Percentiles rank a stretch among this genome's conserved stretches.
Conservation (phyloP, 2,113 vertebrate species). For the Dermatemys mawii region DNA sequence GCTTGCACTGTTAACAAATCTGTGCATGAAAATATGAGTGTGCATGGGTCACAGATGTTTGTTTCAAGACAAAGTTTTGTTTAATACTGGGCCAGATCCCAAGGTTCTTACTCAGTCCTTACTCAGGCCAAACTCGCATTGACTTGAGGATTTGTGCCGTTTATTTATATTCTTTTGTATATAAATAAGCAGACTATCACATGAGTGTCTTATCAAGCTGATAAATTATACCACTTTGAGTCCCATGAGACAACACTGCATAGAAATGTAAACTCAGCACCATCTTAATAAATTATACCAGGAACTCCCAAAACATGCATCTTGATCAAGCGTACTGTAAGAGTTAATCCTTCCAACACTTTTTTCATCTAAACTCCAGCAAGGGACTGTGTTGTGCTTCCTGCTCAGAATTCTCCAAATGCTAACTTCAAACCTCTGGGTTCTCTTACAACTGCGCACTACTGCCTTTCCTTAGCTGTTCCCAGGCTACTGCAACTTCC, state of each 20-base stretch:
- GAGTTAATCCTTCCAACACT: background rate
- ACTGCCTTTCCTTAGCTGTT: background rate
- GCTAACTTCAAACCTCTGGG: background rate
- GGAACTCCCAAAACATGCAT: background rate
- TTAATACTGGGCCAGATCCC: fast-evolving
- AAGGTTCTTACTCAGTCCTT: conserved; percentile 19
- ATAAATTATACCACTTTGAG: background rate
- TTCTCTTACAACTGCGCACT: background rate
- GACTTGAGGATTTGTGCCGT: background rate
- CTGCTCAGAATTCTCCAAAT: conserved; percentile 28
- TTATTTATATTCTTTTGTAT: background rate
- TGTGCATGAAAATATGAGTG: background rate
- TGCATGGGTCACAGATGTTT: background rate
- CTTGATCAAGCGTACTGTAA: background rate
- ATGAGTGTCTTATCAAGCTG: background rate
- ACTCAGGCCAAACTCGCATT: conserved; percentile 65
- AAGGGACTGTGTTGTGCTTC: background rate
- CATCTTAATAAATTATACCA: background rate
- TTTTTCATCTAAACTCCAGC: background rate
- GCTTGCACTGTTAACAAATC: background rate
- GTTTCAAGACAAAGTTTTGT: background rate
- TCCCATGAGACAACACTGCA: background rate
- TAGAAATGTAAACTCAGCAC: background rate
- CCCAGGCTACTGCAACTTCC: conserved; percentile 20
- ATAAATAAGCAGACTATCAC: background rate